Conservation (phyloP, 2,888 invertebrate species). For the Bellardia pandia region DNA sequence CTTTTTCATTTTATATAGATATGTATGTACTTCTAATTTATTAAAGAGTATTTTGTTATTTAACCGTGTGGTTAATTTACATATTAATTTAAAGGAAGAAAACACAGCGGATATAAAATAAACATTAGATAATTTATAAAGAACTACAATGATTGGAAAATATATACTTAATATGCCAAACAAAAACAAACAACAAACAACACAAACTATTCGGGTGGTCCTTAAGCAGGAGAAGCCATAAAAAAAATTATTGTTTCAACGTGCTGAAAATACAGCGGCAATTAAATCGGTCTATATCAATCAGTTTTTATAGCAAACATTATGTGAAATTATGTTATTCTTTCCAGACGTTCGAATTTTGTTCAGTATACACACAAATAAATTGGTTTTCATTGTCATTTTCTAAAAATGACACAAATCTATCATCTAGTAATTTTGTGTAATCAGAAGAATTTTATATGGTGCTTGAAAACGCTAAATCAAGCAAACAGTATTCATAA, state of each 20-base stretch:
- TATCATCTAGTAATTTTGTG: no score
- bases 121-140: slow-evolving; percentile 19
- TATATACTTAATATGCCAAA: slow-evolving; percentile 23
- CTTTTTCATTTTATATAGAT: not conserved
- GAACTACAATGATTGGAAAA: not conserved
- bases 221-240: not conserved
- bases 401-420: no score
- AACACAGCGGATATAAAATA: slow-evolving; percentile 43
- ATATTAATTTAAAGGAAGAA: slow-evolving; percentile 45
- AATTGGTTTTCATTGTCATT: no score
- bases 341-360: no score
- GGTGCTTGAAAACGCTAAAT: no score
- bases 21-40: not conserved
- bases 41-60: not conserved
- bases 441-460: no score
- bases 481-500: no score
- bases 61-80: slow-evolving; percentile 34
- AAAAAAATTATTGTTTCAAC: not conserved
- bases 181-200: not conserved
- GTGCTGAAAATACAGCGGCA: not conserved
- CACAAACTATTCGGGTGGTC: slow-evolving; percentile 17
- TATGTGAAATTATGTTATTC: not conserved
- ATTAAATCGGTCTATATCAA: not conserved
- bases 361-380: no score
- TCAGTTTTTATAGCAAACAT: not conserved